Conservation (phyloP, 2,797 vertebrate genomes). For the Epinephelus awoara region DNA sequence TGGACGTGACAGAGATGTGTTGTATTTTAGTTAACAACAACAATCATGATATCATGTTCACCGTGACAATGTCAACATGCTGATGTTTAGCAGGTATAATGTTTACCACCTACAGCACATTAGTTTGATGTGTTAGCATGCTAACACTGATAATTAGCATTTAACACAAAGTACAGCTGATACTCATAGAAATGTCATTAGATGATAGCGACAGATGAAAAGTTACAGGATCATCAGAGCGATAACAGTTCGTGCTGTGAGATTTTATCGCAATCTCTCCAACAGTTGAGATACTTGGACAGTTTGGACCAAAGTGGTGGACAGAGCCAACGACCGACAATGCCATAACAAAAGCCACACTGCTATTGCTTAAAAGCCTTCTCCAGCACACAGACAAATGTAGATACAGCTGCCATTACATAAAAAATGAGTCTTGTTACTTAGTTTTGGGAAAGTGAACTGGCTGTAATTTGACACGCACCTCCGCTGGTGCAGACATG, state of each 20-base stretch:
- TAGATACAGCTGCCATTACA: background rate
- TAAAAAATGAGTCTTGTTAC: background rate
- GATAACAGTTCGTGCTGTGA: background rate
- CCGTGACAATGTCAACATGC: no score
- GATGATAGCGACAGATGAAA: background rate
- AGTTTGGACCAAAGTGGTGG: background rate
- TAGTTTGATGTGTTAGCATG: no score
- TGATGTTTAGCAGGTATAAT: no score
- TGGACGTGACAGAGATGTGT: no score
- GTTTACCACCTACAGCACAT: no score
- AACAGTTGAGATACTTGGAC: background rate
- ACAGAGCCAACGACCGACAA: no score
- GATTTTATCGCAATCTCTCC: background rate
- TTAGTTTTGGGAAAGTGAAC: background rate
- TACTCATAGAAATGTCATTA: no score
- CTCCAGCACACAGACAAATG: background rate
- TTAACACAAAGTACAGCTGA: no score
- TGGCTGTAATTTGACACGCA: background rate
- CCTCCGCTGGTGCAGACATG: constrained; percentile 1
- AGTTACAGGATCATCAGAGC: background rate
- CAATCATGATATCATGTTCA: no score
- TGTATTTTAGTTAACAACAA: no score
- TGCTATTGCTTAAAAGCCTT: background rate
- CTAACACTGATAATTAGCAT: no score
- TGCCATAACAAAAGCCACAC: background rate